Evolutionary conservation across 2,113 vertebrate genomes (phyloP).

Genomic region (Vimba vimba): DNA sequence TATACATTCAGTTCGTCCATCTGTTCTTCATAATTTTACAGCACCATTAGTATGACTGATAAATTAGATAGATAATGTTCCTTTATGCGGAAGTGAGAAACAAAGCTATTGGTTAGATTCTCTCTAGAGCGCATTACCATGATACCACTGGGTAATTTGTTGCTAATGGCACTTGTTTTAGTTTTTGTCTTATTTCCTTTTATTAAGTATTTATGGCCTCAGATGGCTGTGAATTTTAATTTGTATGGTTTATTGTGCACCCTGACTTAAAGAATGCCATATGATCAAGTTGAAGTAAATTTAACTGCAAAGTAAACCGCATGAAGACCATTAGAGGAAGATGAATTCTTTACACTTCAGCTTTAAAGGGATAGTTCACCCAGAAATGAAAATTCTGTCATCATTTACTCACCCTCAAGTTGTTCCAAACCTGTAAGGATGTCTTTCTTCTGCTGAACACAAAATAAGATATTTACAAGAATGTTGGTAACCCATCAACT

Average conservation of each 20-base stretch:
- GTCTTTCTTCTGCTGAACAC: no score
- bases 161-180: slow-evolving; percentile 9
- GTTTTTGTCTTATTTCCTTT: background rate
- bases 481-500: no score
- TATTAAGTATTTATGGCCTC: background rate
- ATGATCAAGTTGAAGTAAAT: background rate
- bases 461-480: no score
- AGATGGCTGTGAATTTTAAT: background rate
- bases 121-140: background rate
- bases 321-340: background rate
- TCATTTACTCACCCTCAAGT: no score
- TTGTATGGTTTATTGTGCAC: background rate
- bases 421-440: no score
- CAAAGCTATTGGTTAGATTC: background rate
- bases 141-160: background rate
- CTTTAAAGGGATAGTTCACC: background rate
- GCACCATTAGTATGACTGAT: background rate
- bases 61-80: background rate
- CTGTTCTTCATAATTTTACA: background rate
- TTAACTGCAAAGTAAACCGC: no score
- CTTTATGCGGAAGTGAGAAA: background rate
- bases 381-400: no score
- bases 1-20: background rate
- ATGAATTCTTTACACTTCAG: background rate
- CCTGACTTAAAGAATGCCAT: background rate